Evolutionary conservation across 2,797 vertebrate species (phyloP).

Genomic region (Sebastes oblongus): DNA sequence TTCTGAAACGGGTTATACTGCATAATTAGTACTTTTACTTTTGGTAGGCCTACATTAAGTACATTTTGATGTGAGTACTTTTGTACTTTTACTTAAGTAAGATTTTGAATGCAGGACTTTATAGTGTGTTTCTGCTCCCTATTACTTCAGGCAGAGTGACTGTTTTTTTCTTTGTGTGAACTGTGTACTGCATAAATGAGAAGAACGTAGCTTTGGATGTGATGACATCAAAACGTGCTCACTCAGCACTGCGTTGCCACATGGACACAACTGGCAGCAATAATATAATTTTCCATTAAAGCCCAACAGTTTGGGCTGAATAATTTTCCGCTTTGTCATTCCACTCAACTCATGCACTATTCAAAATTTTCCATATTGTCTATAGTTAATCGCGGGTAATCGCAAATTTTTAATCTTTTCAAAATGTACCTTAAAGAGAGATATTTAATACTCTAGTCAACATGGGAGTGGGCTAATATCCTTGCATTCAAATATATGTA

Average conservation of each 20-base stretch:
- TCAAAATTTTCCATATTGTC: neutral
- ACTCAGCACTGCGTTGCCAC: neutral
- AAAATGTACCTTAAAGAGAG: too few relatives aligned
- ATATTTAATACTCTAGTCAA: too few relatives aligned
- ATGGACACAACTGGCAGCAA: neutral
- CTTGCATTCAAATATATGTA: too few relatives aligned
- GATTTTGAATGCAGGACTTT: neutral
- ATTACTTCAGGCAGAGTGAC: neutral
- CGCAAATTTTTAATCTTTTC: too few relatives aligned
- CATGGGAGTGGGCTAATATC: too few relatives aligned
- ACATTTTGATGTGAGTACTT: too few relatives aligned
- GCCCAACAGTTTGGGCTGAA: neutral
- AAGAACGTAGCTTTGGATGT: neutral
- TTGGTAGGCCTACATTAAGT: too few relatives aligned
- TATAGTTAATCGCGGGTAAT: too few relatives aligned
- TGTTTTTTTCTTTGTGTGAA: neutral
- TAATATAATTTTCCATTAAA: neutral
- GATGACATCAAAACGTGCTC: neutral
- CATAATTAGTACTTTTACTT: neutral
- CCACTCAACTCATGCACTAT: too few relatives aligned
- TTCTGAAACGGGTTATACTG: neutral
- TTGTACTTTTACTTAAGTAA: neutral
- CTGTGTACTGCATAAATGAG: neutral
- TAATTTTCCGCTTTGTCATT: neutral
- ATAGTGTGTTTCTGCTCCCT: neutral